phyloP scores from a whole-genome alignment of 2,113 vertebrate species.

The Lophotis ruficrista region DNA sequence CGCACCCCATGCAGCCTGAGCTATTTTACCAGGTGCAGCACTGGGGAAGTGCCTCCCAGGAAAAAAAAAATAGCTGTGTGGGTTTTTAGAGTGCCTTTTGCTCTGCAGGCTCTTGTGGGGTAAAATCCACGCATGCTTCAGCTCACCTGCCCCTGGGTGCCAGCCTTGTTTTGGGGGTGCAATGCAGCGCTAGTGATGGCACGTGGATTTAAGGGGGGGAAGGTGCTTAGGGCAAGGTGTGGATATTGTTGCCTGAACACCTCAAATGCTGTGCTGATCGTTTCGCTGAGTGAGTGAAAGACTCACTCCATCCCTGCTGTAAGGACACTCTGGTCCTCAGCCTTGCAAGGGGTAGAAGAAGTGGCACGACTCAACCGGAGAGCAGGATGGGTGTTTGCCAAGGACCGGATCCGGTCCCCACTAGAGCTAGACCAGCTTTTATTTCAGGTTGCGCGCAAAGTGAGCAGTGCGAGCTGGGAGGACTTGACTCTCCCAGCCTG shows the following conservation, averaged over 20 bases:
- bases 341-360: background rate
- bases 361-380: background rate
- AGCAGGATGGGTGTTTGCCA: background rate
- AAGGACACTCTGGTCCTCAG: background rate
- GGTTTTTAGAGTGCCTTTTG: background rate
- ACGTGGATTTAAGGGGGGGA: background rate
- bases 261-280: background rate
- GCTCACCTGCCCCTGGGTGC: background rate
- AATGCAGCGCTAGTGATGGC: background rate
- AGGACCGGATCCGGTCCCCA: background rate
- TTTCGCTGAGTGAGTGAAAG: background rate
- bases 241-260: background rate
- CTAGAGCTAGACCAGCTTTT: fast-evolving
- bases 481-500: background rate
- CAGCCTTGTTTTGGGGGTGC: background rate
- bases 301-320: background rate
- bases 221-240: background rate
- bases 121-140: background rate
- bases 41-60: background rate
- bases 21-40: fast-evolving
- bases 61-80: background rate
- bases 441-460: background rate
- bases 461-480: background rate
- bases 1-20: background rate
- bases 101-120: fast-evolving